Conservation (phyloP, 2,888 invertebrate species). For the Eurois occulta region DNA sequence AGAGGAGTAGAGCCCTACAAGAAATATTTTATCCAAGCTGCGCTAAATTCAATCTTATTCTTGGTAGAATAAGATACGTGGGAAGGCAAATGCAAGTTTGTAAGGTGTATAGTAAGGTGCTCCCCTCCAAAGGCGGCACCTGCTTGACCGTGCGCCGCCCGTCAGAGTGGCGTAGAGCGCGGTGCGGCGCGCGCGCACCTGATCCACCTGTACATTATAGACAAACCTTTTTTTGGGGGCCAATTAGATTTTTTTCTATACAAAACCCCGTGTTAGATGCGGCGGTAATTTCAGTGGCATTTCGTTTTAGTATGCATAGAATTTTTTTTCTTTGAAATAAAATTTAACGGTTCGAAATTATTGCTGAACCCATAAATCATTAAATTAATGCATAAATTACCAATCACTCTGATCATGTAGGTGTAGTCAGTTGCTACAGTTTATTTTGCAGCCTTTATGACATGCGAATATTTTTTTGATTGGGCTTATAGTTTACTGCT, state of each 20-base stretch:
- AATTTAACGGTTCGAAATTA: constrained; percentile 1
- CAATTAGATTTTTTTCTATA: constrained; percentile 44
- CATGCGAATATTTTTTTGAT: neutral
- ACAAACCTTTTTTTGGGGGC: constrained; percentile 67
- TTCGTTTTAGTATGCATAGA: constrained; percentile 17
- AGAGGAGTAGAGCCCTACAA: constrained; percentile 90
- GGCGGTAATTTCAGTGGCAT: constrained; percentile 19
- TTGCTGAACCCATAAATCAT: constrained; percentile 34
- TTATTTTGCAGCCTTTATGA: neutral
- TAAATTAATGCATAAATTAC: constrained; percentile 40
- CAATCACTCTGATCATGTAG: constrained; percentile 34
- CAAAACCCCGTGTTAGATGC: constrained; percentile 8
- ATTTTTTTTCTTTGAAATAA: constrained; percentile 9
- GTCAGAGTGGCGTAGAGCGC: constrained; percentile 84
- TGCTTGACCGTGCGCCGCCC: constrained; percentile 87
- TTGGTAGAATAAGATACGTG: constrained; percentile 40
- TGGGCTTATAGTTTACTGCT: neutral
- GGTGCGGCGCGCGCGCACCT: constrained; percentile 82
- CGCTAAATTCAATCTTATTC: constrained; percentile 65
- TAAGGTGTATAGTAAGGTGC: constrained; percentile 89
- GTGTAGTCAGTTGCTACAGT: constrained; percentile 5
- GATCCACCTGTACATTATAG: constrained; percentile 79
- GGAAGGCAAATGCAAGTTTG: constrained; percentile 74
- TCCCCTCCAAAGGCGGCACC: constrained; percentile 90
- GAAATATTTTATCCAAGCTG: constrained; percentile 32